Base-by-base conservation (phyloP, 1,140 invertebrate genomes). In the Brachionus calyciflorus region DNA sequence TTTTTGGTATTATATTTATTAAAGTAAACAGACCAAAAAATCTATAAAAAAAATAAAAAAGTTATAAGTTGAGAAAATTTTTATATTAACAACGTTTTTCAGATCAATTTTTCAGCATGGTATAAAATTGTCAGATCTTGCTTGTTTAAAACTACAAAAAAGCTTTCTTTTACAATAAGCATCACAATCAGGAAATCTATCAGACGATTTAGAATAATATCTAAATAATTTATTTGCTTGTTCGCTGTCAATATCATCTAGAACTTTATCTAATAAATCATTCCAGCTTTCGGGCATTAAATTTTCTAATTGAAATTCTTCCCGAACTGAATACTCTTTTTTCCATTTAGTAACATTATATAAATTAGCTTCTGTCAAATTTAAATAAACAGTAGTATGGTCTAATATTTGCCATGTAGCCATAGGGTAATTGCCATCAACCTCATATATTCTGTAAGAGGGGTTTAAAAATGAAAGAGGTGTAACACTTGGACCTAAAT, bases 401-500 rank as follows among this genome's bases (percentile, higher is more conserved):
- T 75, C 51, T n/a, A 57, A 10, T 28, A 75, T 49, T 24, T 41
- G 46, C 70, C 46, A 75, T 14, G 30, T 40, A 26, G 46, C 28
- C 10, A 12, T n/a, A 24, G n/a, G 9, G 24, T 75, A 53, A 55
- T 55, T 33, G n/a, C 70, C 70, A 9, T 76, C 75, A 9, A 76
- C 46, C 33, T 46, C 46, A 49, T 76, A 76, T 48, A 76, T 30
- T 76, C 75, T 33, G 33, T 76, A 76, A 0, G 28, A 26, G 19
- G 75, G 57, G 21, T 76, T 76, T 21, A 63, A 17, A 48, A 55
- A 57, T 10, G 55, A 30, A 41, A 93, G 97, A 2, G 94, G 92
- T 1, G 93, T 93, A 0, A 96, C 92, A 2, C 92, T 94, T 7
- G 93, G 93, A 7, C 91, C 91, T 17, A 96, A 88, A 81, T 96